Conservation (phyloP, 1,140 invertebrate species). For the Caenorhabditis inopinata region DNA sequence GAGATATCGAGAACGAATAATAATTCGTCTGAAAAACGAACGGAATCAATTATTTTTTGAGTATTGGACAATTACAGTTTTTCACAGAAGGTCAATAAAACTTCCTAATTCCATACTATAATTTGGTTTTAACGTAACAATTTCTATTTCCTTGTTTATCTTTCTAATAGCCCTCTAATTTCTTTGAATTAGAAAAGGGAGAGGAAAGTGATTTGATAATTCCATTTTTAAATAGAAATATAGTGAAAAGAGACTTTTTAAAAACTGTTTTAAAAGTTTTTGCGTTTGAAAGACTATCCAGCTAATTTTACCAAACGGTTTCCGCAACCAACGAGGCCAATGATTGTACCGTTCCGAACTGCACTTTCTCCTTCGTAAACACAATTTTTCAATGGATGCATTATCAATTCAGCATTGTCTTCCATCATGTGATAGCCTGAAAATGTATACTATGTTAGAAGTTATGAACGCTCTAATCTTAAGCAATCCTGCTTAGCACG, state of each 20-base stretch:
- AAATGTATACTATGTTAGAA: no score
- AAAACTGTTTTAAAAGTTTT: no score
- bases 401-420: not conserved
- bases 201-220: constrained; percentile 2
- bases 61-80: not conserved
- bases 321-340: constrained; percentile 42
- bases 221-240: no score
- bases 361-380: constrained; percentile 33
- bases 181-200: constrained; percentile 19
- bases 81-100: not conserved
- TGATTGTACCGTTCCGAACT: not conserved
- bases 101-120: no score
- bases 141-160: not conserved
- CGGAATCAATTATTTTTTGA: not conserved
- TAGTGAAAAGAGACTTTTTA: no score
- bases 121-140: not conserved
- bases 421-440: constrained; percentile 38
- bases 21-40: not conserved
- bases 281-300: no score
- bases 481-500: not conserved
- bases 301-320: constrained; percentile 40
- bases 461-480: constrained; percentile 3
- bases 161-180: not conserved
- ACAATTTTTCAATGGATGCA: constrained; percentile 25
- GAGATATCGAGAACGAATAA: no score